phyloP scores from a whole-genome alignment of 92 coral and sea anemone species.

The Heteractis magnifica region DNA sequence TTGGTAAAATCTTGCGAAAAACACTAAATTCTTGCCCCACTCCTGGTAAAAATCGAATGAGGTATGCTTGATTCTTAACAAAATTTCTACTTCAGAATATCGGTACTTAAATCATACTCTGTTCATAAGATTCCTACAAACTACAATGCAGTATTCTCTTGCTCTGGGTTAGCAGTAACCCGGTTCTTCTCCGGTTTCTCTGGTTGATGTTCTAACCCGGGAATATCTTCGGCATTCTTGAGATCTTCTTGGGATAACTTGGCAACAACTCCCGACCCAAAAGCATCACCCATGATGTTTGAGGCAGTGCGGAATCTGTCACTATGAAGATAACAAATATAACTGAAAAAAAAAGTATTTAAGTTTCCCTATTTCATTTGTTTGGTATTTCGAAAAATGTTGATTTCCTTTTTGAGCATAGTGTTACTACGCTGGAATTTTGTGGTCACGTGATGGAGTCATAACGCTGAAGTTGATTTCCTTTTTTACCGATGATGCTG shows the following conservation, averaged over 20 bases:
- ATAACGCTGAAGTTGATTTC: not conserved
- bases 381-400: not conserved
- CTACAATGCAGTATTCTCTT: not conserved
- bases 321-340: conserved; percentile 8
- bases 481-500: too few species aligned
- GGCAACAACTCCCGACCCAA: conserved; percentile 51
- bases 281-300: conserved; percentile 57
- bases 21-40: too few species aligned
- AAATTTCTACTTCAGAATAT: too few species aligned
- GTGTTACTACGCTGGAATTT: not conserved
- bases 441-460: not conserved
- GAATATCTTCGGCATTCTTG: not conserved
- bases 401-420: not conserved
- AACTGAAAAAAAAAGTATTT: not conserved
- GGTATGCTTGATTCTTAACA: too few species aligned
- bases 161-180: not conserved
- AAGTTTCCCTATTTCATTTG: not conserved
- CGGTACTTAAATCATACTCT: too few species aligned
- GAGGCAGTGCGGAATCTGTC: conserved; percentile 56
- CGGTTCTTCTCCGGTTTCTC: not conserved
- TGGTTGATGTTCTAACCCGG: not conserved
- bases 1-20: too few species aligned
- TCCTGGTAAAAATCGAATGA: too few species aligned
- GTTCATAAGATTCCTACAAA: too few species aligned
- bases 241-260: conserved; percentile 47